Evolutionary conservation across 1,140 invertebrate genomes (phyloP).

Genomic region (Cotesia chilonis): DNA sequence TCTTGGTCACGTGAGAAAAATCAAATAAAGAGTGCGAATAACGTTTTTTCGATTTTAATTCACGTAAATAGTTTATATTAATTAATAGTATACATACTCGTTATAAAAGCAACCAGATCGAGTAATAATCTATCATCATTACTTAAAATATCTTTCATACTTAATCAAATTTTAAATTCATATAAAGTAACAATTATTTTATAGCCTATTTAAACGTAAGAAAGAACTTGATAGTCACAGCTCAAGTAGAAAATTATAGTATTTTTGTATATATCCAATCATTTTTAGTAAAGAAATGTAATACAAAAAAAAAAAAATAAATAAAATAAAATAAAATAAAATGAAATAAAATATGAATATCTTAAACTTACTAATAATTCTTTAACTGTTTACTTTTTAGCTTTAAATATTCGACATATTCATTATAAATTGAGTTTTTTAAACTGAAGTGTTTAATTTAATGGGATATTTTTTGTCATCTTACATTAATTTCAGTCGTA

Average conservation of each 20-base stretch:
- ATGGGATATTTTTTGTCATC: conserved; percentile 18
- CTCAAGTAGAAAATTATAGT: not conserved
- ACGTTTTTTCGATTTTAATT: conserved; percentile 54
- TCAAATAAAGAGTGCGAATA: conserved; percentile 57
- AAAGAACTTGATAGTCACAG: conserved; percentile 15
- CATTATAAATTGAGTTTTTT: not conserved
- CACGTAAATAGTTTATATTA: conserved; percentile 53
- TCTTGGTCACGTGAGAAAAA: conserved; percentile 39
- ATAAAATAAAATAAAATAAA: not conserved
- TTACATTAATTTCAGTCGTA: conserved; percentile 43
- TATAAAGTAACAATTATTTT: not conserved
- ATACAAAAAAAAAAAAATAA: conserved; percentile 28
- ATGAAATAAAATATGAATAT: conserved; percentile 15
- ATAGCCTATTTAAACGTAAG: conserved; percentile 1
- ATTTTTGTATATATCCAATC: not conserved
- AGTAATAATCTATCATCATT: conserved; percentile 45
- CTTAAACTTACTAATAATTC: conserved; percentile 10
- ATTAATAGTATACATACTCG: conserved; percentile 53
- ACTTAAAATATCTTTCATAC: conserved; percentile 31
- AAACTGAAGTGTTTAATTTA: not conserved
- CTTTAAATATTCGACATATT: not conserved
- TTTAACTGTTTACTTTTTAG: not conserved
- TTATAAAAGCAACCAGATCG: conserved; percentile 50
- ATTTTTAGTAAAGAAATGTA: conserved; percentile 21
- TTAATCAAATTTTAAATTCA: no score